phyloP scores from a whole-genome alignment of 1,140 invertebrate species.

The Melipona quadrifasciata region DNA sequence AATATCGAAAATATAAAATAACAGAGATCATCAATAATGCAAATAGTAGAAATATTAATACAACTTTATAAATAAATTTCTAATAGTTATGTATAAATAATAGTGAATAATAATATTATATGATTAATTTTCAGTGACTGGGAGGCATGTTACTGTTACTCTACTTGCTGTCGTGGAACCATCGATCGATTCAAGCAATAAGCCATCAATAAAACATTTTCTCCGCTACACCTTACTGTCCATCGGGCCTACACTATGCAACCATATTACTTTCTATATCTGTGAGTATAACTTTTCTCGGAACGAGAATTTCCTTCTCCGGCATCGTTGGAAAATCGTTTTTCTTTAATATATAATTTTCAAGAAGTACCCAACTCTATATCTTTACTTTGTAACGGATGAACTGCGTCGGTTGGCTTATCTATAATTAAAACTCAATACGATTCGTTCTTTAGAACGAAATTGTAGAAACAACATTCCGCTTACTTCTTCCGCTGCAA shows the following conservation, averaged over 20 bases:
- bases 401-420: background rate
- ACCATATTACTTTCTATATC: constrained; percentile 39
- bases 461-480: background rate
- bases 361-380: background rate
- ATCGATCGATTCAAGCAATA: constrained; percentile 59
- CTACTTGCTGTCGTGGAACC: constrained; percentile 35
- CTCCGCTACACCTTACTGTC: constrained; percentile 35
- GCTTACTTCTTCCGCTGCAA: no score
- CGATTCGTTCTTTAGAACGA: background rate
- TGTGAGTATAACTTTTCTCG: background rate
- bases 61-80: background rate
- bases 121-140: constrained; percentile 28
- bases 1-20: background rate
- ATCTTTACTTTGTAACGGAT: background rate
- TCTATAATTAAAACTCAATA: background rate
- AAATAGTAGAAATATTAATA: background rate
- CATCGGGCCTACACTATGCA: constrained; percentile 31
- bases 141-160: constrained; percentile 23
- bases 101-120: constrained; percentile 20
- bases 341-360: constrained; percentile 12
- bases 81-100: background rate
- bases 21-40: background rate
- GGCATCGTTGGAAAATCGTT: background rate
- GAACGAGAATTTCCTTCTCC: background rate
- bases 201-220: constrained; percentile 60